Evolutionary conservation across 23 tunicate genomes (phyloP).

Genomic region (Phallusia fumigata): DNA sequence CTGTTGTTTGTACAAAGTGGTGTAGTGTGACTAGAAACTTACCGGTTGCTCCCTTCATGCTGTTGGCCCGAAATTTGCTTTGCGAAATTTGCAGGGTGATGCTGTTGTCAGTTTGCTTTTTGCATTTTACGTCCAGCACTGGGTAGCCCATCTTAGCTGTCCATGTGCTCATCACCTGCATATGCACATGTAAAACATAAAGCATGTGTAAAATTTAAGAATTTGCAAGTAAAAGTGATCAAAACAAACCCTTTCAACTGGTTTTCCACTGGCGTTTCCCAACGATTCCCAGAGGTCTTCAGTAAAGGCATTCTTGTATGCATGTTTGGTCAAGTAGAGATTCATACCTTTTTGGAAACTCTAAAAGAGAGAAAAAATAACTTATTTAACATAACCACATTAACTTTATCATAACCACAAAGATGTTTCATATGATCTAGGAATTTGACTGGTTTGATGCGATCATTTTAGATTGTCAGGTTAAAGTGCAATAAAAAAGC

Average conservation of each 20-base stretch:
- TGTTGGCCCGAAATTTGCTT: constrained; percentile 85
- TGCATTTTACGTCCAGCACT: constrained; percentile 59
- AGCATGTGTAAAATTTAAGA: neutral
- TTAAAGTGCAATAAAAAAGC: no score
- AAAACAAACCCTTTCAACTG: constrained; percentile 71
- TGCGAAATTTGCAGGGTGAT: constrained; percentile 75
- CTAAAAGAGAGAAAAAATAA: constrained; percentile 12
- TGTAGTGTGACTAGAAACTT: neutral
- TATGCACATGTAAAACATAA: no score
- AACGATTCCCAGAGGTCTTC: constrained; percentile 98
- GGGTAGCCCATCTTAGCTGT: constrained; percentile 97
- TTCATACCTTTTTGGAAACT: constrained; percentile 91
- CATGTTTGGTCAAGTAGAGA: constrained; percentile 73
- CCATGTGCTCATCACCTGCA: constrained; percentile 95
- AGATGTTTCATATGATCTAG: no score
- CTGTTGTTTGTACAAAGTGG: neutral
- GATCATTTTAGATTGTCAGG: no score
- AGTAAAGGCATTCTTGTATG: constrained; percentile 95
- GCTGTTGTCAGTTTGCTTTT: constrained; percentile 53
- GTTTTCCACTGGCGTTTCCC: constrained; percentile 88
- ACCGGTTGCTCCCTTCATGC: constrained; percentile 10
- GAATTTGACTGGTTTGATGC: no score
- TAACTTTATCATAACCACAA: neutral
- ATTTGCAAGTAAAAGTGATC: no score
- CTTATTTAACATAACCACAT: no score